phyloP scores from a whole-genome alignment of 2,888 invertebrate genomes.

The Agriopis marginaria region DNA sequence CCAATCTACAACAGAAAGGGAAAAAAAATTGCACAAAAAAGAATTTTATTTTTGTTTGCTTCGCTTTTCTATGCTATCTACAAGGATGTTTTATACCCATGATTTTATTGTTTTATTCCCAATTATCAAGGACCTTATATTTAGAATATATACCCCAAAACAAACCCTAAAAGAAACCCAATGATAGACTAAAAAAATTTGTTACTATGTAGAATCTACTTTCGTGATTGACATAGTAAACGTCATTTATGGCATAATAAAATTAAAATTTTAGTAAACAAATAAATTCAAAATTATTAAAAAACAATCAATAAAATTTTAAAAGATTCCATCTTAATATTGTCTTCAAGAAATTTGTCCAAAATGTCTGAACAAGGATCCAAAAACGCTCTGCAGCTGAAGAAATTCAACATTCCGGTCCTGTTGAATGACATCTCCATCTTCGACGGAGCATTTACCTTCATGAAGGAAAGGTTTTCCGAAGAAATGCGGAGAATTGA shows the following conservation, averaged over 20 bases:
- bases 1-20: no score
- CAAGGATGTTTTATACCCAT: no score
- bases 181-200: no score
- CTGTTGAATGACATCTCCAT: constrained; percentile 54
- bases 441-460: constrained; percentile 59
- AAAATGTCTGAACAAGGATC: constrained; percentile 7
- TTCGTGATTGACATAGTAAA: background rate
- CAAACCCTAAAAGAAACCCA: no score
- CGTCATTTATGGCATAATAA: constrained; percentile 5
- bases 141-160: no score
- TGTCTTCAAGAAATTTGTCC: background rate
- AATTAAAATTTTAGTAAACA: background rate
- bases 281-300: constrained; percentile 1
- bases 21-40: no score
- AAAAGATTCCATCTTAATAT: background rate
- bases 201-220: no score
- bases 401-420: constrained; percentile 50
- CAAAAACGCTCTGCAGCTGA: background rate
- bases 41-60: no score
- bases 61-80: no score
- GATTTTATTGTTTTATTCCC: no score
- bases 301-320: background rate
- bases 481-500: constrained; percentile 66
- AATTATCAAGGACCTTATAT: no score
- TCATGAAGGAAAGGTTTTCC: constrained; percentile 60